Evolutionary conservation across 1,140 invertebrate genomes (phyloP), one percentile per base, ranked within the genome.

Genomic region (Lanistes nyassanus): DNA sequence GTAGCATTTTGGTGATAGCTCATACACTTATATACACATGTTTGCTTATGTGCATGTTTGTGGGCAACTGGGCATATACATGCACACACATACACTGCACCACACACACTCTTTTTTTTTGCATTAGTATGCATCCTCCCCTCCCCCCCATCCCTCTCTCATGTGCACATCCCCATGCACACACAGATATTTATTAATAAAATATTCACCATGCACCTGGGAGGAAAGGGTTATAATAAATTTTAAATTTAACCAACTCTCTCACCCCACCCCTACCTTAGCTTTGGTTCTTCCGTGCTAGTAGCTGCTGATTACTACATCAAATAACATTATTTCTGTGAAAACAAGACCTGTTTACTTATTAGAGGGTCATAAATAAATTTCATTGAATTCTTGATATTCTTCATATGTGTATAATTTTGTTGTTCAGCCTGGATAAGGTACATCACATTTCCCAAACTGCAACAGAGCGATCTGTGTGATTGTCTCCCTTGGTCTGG

Each of bases 91-190:
- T 39, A 66, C 29, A 66, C 29, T 31, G 21, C 23, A 7, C 21
- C 64, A 36, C 11, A 34, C 64, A 7, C 37, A 66, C 21, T 31
- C 64, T 11, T 51, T 51, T 68, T 16, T 51, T 68, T 51, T 26
- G 34, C 13, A 16, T 26, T 68, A 16, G 4, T 16, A 34, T 42
- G 13, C 42, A 4, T 0, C n/a, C 13, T 68, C 0, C 47, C 36
- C 36, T 68, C 66, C 66, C 47, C 26, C 47, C 36, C 47, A 3
- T 39, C 42, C 37, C 60, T 34, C 29, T 34, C 60, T 19, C 60
- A 64, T 36, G 37, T 36, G 37, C 60, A 64, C 60, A 64, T 36
- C 16, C 60, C 29, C 62, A 65, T 31, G 23, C 31, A 65, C 62
- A 36, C 31, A 36, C 31, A 65, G 19, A 34, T 31, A 65, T 60